Percentiles rank a stretch among this genome's conserved stretches.
Conservation (phyloP, 2,888 invertebrate species). For the Auanema freiburgensis region DNA sequence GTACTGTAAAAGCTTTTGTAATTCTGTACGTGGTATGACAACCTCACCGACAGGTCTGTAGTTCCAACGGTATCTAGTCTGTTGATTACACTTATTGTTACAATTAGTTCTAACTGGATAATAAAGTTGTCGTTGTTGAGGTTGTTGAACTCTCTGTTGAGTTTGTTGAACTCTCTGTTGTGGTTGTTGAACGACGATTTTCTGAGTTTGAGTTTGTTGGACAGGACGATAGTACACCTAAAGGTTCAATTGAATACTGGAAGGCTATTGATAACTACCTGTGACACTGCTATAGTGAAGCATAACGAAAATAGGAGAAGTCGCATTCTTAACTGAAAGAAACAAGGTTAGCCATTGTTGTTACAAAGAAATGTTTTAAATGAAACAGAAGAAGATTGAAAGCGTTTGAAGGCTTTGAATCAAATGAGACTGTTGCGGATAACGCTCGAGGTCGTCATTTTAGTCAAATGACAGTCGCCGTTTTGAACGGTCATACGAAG, state of each 20-base stretch:
- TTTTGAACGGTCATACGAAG: neutral
- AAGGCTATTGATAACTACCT: too few relatives aligned
- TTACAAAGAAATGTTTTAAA: too few relatives aligned
- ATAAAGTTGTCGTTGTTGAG: slow-evolving; percentile 41
- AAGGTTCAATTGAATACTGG: neutral
- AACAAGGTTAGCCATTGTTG: too few relatives aligned
- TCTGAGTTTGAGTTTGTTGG: too few relatives aligned
- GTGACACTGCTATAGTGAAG: too few relatives aligned
- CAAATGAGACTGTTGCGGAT: too few relatives aligned
- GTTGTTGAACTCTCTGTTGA: slow-evolving; percentile 14
- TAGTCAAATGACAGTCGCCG: neutral
- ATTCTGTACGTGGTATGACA: neutral
- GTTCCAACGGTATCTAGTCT: slow-evolving; percentile 54
- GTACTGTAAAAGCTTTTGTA: too few relatives aligned
- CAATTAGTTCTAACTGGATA: slow-evolving; percentile 62
- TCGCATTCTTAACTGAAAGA: too few relatives aligned
- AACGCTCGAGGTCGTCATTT: too few relatives aligned
- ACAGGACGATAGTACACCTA: slow-evolving; percentile 22
- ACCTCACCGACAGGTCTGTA: slow-evolving; percentile 48
- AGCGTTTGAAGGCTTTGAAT: neutral
- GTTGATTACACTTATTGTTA: slow-evolving; percentile 47
- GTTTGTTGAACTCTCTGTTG: neutral
- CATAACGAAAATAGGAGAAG: too few relatives aligned
- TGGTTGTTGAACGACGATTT: too few relatives aligned
- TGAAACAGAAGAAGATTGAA: too few relatives aligned